Evolutionary conservation across 2,888 invertebrate species (phyloP).

Genomic region (Rotaria macrura): DNA sequence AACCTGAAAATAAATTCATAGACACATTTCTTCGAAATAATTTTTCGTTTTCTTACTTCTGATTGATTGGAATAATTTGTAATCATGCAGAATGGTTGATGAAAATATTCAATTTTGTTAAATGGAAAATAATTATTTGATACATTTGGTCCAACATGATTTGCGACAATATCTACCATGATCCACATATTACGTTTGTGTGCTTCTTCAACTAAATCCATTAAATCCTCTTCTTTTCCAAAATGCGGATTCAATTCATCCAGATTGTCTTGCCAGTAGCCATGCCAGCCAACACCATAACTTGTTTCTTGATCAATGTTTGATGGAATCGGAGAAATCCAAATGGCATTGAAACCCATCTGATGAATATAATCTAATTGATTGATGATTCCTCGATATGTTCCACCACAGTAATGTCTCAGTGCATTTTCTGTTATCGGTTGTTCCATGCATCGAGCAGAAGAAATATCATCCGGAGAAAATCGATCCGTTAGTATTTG

Average conservation of each 20-base stretch:
- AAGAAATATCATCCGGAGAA: slow-evolving; percentile 2
- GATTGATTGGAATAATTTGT: slow-evolving; percentile 36
- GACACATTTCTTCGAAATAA: not conserved
- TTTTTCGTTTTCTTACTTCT: slow-evolving; percentile 34
- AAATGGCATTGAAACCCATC: slow-evolving; percentile 38
- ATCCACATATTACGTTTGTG: slow-evolving; percentile 38
- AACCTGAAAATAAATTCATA: slow-evolving; percentile 34
- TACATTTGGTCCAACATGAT: slow-evolving; percentile 37
- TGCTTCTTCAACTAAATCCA: slow-evolving; percentile 36
- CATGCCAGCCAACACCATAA: slow-evolving; percentile 37
- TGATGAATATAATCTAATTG: slow-evolving; percentile 37
- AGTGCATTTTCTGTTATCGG: slow-evolving; percentile 35
- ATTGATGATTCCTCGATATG: slow-evolving; percentile 36
- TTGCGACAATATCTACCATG: slow-evolving; percentile 39
- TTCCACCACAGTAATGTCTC: slow-evolving; percentile 37
- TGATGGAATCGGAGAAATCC: slow-evolving; percentile 38
- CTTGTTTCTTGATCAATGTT: slow-evolving; percentile 33
- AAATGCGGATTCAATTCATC: slow-evolving; percentile 36
- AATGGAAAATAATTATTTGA: slow-evolving; percentile 37
- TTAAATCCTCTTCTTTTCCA: slow-evolving; percentile 37
- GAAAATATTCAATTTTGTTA: slow-evolving; percentile 36
- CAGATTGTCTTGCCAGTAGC: slow-evolving; percentile 38
- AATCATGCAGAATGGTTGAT: slow-evolving; percentile 36
- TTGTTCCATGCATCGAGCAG: not conserved
- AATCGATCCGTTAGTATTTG: slow-evolving; percentile 38